Evolutionary conservation across 2,113 vertebrate genomes (phyloP), one percentile per base, ranked within the genome.

Genomic region (Bambusicola thoracicus): DNA sequence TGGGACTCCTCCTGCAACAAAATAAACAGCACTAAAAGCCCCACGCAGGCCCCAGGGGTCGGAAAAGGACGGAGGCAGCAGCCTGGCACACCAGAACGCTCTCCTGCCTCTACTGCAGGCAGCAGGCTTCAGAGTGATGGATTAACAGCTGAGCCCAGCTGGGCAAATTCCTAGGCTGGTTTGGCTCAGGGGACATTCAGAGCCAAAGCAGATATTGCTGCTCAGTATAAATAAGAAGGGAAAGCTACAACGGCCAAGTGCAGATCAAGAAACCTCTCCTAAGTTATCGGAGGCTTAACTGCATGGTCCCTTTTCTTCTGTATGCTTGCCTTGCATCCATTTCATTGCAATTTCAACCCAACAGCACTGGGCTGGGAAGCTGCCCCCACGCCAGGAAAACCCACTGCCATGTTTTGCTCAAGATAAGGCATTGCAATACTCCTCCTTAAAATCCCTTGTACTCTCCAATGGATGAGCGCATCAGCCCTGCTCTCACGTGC

Each of bases 181-280:
- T 85, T 66, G 74, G 84, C 78, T 89, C 84, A 25, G 55, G 34
- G 75, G 81, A 92, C 29, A 4, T 8, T 74, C 70, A 80, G 46
- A 94, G 89, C 79, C 81, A 74, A 80, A 93, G 91, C 41, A 92
- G 94, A 91, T 92, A 82, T 10, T 85, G 81, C 44, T 85, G 49
- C 87, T 94, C 81, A 85, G 34, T 2, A 81, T 66, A 73, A 93
- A 32, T 95, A 87, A 89, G 74, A 59, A 89, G 78, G 62, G 11
- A 62, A 89, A 94, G 78, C 84, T 94, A 93, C 89, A 89, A 68
- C 27, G 0, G 0, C 3, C 0, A 73, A 81, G 58, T 1, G 0
- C 0, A 1, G 92, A 73, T 89, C 74, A 81, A 55, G 91, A 77
- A 87, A 29, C 59, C 49, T 73, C 81, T 89, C 72, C 29, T 78